Conservation (phyloP, 2,113 vertebrate genomes). For the Atrichornis clamosus region DNA sequence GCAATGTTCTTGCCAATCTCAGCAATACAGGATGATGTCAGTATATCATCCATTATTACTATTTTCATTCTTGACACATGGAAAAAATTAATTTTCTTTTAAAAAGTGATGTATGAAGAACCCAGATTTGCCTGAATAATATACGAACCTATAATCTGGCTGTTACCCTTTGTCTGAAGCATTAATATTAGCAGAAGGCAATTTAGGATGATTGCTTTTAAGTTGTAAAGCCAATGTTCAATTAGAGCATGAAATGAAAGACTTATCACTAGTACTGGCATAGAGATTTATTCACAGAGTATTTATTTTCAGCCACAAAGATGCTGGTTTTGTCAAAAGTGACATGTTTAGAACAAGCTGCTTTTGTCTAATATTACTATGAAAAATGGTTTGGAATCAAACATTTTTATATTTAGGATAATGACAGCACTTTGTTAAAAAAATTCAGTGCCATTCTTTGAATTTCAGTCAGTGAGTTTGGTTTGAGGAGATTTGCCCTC, state of each 20-base stretch:
- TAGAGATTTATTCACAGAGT: slow-evolving; percentile 21
- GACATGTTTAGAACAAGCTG: slow-evolving; percentile 21
- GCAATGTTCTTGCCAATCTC: neutral
- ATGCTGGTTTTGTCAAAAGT: slow-evolving; percentile 25
- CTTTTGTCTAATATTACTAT: slow-evolving; percentile 27
- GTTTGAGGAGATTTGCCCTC: neutral
- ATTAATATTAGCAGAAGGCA: slow-evolving; percentile 54
- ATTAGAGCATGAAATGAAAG: slow-evolving; percentile 59
- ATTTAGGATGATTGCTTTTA: slow-evolving; percentile 61
- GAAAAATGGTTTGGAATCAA: slow-evolving; percentile 20
- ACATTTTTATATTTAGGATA: slow-evolving; percentile 22
- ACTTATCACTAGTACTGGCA: slow-evolving; percentile 29
- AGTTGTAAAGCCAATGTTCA: slow-evolving; percentile 51
- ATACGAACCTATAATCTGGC: slow-evolving; percentile 39
- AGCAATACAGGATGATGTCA: neutral
- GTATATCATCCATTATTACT: neutral
- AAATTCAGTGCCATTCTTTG: neutral
- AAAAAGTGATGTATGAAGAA: slow-evolving; percentile 24
- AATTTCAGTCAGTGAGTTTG: neutral
- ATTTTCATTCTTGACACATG: slow-evolving; percentile 25
- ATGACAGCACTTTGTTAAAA: neutral
- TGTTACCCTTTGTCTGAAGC: slow-evolving; percentile 54
- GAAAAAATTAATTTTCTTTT: slow-evolving; percentile 54
- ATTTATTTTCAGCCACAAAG: slow-evolving; percentile 33
- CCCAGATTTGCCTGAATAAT: slow-evolving; percentile 53